Conservation (phyloP, 2,113 vertebrate genomes). For the Mirounga angustirostris region DNA sequence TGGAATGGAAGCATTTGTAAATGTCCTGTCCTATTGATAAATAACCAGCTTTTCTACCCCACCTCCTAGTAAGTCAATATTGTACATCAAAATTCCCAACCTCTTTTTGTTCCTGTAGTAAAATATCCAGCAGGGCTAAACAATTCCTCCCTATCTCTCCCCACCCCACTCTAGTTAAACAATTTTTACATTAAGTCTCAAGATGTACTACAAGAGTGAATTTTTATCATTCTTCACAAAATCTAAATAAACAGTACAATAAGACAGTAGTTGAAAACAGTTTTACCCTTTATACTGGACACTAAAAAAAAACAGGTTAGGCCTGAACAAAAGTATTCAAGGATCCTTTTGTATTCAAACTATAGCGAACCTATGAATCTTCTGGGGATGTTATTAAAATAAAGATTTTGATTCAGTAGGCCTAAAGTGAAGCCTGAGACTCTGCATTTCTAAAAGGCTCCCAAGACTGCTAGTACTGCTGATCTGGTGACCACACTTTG, state of each 20-base stretch:
- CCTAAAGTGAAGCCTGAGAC: neutral
- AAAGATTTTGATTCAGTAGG: neutral
- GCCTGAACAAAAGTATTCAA: neutral
- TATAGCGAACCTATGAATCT: neutral
- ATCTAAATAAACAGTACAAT: neutral
- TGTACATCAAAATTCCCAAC: neutral
- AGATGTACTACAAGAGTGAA: neutral
- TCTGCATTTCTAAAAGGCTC: neutral
- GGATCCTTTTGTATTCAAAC: neutral
- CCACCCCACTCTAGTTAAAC: neutral
- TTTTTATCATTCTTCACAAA: slow-evolving; percentile 38
- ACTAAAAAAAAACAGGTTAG: neutral
- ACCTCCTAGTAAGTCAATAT: neutral
- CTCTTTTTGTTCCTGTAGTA: neutral
- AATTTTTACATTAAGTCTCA: neutral
- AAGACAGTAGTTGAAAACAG: neutral
- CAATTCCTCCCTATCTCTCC: no score
- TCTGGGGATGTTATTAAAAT: neutral
- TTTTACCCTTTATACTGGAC: neutral
- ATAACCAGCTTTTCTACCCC: neutral
- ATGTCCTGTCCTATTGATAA: neutral
- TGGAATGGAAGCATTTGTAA: neutral
- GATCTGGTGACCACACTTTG: neutral
- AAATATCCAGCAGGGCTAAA: neutral
- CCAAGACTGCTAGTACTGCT: neutral